These are phyloP conservation scores for Sebastes hubbsi DNA, from an alignment of 2,797 vertebrate genomes.

Conservation along the genomic window DNA sequence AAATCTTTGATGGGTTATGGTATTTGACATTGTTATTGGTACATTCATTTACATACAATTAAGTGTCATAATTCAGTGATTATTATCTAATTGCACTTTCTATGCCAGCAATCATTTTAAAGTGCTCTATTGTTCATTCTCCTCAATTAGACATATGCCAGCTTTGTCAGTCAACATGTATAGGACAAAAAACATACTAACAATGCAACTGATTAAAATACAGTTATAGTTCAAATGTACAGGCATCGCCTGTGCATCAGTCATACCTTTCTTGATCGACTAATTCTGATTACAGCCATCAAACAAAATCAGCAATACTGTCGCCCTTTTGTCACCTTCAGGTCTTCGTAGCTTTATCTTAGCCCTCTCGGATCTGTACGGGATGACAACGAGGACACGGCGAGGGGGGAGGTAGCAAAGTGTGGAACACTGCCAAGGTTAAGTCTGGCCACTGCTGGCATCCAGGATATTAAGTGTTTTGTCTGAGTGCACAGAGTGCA, in stretches of 20 bases:
- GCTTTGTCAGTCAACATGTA: background rate
- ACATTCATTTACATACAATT: conserved; percentile 14
- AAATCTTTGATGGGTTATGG: conserved; percentile 4
- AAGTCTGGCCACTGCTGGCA: conserved; percentile 15
- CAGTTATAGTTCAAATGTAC: background rate
- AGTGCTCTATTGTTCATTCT: conserved; percentile 2
- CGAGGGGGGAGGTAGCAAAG: background rate
- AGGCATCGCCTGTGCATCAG: background rate
- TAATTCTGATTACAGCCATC: background rate
- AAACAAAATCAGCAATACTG: background rate
- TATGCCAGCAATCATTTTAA: background rate
- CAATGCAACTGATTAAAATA: background rate
- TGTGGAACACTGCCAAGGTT: conserved; percentile 9
- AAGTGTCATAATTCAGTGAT: conserved; percentile 10
- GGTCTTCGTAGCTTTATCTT: background rate
- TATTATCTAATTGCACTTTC: background rate
- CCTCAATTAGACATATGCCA: background rate
- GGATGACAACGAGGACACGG: background rate
- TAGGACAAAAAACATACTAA: background rate
- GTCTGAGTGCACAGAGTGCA: conserved; percentile 24
- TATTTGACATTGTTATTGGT: conserved; percentile 1
- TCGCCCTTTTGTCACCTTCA: background rate
- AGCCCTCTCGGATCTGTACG: background rate
- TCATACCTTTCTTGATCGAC: background rate
- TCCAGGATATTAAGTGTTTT: conserved; percentile 8